Conservation (phyloP, 35 echinoderm and acorn worm genomes). For the Eucidaris tribuloides region DNA sequence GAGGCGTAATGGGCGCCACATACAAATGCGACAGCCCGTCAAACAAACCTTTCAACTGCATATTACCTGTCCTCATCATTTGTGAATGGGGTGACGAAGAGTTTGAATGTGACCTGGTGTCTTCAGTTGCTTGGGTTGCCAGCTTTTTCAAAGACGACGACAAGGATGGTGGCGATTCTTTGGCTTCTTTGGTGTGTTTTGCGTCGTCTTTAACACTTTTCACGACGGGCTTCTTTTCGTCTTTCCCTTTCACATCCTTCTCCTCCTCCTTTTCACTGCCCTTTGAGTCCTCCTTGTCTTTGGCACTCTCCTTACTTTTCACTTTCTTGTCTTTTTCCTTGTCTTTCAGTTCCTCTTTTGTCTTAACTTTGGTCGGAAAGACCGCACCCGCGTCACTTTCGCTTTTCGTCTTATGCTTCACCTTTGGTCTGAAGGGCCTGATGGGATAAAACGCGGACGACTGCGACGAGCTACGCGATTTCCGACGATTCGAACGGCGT, state of each 20-base stretch:
- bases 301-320: background rate
- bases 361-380: background rate
- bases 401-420: slow-evolving; percentile 18
- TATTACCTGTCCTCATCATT: slow-evolving; percentile 88
- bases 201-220: slow-evolving; percentile 9
- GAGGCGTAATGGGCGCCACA: slow-evolving; percentile 69
- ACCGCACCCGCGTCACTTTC: slow-evolving; percentile 13
- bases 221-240: slow-evolving; percentile 31
- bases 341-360: background rate
- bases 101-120: slow-evolving; percentile 91
- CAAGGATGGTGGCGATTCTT: slow-evolving; percentile 26
- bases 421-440: slow-evolving; percentile 21
- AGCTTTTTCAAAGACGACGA: slow-evolving; percentile 22
- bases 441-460: slow-evolving; percentile 76
- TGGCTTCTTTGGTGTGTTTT: slow-evolving; percentile 22
- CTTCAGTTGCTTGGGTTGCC: slow-evolving; percentile 68
- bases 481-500: slow-evolving; percentile 91
- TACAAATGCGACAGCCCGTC: slow-evolving; percentile 98
- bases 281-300: background rate
- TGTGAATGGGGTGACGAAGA: slow-evolving; percentile 95
- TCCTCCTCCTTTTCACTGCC: background rate
- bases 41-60: slow-evolving; percentile 97
- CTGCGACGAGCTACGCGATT: slow-evolving; percentile 88
- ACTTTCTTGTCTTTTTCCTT: slow-evolving; percentile 8
- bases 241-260: slow-evolving; percentile 29